These are phyloP conservation scores for Andrena praecox DNA, from an alignment of 2,888 invertebrate species.

Conservation along the genomic window DNA sequence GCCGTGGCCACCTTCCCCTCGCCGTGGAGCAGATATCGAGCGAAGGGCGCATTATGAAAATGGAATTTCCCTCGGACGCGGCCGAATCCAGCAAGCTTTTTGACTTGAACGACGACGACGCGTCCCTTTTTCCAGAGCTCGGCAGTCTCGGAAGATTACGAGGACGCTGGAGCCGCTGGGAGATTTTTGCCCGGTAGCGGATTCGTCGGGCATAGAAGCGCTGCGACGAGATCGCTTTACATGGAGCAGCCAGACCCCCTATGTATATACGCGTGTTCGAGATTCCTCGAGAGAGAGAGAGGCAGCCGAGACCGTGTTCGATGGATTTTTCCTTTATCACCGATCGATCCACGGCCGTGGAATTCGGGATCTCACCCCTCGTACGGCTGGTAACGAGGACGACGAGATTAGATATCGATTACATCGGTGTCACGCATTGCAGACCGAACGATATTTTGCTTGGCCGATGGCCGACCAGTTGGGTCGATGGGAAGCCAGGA, in stretches of 20 bases:
- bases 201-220: background rate
- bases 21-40: conserved; percentile 3
- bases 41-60: conserved; percentile 49
- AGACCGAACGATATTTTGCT: conserved; percentile 57
- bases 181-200: conserved; percentile 22
- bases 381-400: conserved; percentile 58
- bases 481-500: conserved; percentile 19
- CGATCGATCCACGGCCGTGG: conserved; percentile 53
- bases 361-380: conserved; percentile 51
- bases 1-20: background rate
- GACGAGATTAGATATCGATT: conserved; percentile 71
- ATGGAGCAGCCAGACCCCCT: background rate
- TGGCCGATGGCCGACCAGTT: conserved; percentile 37
- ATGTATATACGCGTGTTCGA: background rate
- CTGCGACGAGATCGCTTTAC: background rate
- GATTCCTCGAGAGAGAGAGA: conserved; percentile 9
- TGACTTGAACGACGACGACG: conserved; percentile 1
- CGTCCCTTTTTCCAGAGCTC: background rate
- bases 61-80: conserved; percentile 47
- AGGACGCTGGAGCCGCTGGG: conserved; percentile 21
- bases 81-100: conserved; percentile 30
- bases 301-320: background rate
- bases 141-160: conserved; percentile 31
- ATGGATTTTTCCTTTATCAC: conserved; percentile 39
- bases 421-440: conserved; percentile 59